Evolutionary conservation across 2,797 vertebrate genomes (phyloP).

Genomic region (Siniperca undulata): DNA sequence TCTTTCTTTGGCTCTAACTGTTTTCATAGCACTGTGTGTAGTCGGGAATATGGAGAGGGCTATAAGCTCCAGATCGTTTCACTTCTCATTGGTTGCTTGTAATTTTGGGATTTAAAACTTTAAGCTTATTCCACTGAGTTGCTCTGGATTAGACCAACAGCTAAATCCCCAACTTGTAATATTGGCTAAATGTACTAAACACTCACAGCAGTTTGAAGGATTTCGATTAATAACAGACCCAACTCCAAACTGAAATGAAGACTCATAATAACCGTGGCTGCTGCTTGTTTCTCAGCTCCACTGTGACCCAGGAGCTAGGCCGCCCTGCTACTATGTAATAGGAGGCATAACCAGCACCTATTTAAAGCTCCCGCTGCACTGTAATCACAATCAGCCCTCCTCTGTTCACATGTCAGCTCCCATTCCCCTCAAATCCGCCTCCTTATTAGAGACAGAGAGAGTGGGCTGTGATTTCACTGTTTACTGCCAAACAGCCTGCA

Average conservation of each 20-base stretch:
- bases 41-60: background rate
- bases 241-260: slow-evolving; percentile 36
- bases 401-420: slow-evolving; percentile 73
- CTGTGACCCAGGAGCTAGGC: slow-evolving; percentile 44
- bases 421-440: slow-evolving; percentile 70
- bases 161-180: slow-evolving; percentile 42
- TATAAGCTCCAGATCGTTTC: slow-evolving; percentile 28
- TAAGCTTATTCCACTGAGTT: slow-evolving; percentile 23
- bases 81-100: slow-evolving; percentile 51
- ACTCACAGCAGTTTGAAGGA: slow-evolving; percentile 31
- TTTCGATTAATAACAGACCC: slow-evolving; percentile 45
- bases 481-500: slow-evolving; percentile 68
- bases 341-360: slow-evolving; percentile 63
- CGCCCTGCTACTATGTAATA: slow-evolving; percentile 40
- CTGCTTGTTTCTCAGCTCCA: slow-evolving; percentile 35
- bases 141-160: slow-evolving; percentile 33
- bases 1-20: background rate
- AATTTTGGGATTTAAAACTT: slow-evolving; percentile 44
- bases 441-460: slow-evolving; percentile 65
- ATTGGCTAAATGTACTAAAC: slow-evolving; percentile 34
- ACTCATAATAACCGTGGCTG: slow-evolving; percentile 32
- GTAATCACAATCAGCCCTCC: slow-evolving; percentile 73
- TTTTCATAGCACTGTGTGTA: background rate
- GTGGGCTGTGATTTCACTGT: slow-evolving; percentile 70
- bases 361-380: slow-evolving; percentile 65